phyloP scores from a whole-genome alignment of 2,113 vertebrate species.

The Thinocorus orbignyianus region DNA sequence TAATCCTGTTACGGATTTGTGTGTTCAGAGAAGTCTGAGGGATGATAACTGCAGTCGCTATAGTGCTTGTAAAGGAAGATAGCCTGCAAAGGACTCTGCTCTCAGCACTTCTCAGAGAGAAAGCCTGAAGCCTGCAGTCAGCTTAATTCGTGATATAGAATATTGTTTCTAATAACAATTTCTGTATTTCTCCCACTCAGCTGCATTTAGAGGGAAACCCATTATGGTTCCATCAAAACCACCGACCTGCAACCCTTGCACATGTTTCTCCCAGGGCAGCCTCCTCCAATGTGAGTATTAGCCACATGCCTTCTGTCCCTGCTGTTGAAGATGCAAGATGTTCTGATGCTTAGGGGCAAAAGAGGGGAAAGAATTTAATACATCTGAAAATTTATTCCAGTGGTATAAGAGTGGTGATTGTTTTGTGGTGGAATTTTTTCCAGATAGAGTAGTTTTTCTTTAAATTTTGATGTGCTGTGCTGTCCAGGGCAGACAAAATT shows the following conservation, averaged over 20 bases:
- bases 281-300: slow-evolving; percentile 79
- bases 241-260: slow-evolving; percentile 76
- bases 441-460: neutral
- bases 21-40: neutral
- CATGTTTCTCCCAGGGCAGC: slow-evolving; percentile 85
- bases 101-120: neutral
- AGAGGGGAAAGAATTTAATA: neutral
- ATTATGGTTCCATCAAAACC: slow-evolving; percentile 85
- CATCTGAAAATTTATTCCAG: neutral
- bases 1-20: neutral
- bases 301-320: neutral
- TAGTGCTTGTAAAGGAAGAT: neutral
- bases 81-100: neutral
- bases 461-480: neutral
- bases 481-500: neutral
- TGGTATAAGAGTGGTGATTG: neutral
- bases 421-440: neutral
- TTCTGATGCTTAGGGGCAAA: neutral
- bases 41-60: neutral
- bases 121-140: neutral
- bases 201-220: slow-evolving; percentile 92
- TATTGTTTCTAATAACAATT: neutral
- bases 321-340: neutral
- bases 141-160: neutral
- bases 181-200: slow-evolving; percentile 61